Percentiles rank a stretch among this genome's conserved stretches.
Evolutionary conservation across 2,113 vertebrate genomes (phyloP).

Genomic region (Elephas maximus): DNA sequence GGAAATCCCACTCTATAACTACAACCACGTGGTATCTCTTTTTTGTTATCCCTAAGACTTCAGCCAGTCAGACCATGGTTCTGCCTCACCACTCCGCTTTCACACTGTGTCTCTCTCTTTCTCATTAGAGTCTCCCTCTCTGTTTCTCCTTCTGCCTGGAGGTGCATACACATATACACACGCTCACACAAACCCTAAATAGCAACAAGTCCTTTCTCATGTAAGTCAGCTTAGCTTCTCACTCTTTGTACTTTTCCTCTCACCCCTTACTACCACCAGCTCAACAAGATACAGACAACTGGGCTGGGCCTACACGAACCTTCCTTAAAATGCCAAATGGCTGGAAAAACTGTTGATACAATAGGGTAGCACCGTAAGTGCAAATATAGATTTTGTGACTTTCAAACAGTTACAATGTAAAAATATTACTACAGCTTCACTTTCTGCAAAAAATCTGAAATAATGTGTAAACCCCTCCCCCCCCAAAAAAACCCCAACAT

Average conservation of each 20-base stretch:
- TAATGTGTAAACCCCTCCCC: background rate
- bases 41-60: background rate
- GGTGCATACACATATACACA: background rate
- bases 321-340: background rate
- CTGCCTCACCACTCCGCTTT: background rate
- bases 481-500: background rate
- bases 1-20: background rate
- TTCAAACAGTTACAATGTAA: background rate
- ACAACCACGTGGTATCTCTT: background rate
- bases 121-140: background rate
- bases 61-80: rapidly evolving
- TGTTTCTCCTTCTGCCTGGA: background rate
- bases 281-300: background rate
- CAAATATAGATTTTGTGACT: background rate
- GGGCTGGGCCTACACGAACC: background rate
- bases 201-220: background rate
- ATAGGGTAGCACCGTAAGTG: background rate
- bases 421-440: background rate
- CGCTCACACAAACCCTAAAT: background rate
- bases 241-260: background rate
- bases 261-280: background rate
- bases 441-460: background rate
- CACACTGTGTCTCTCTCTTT: background rate
- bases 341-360: background rate
- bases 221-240: background rate